Percentiles rank a stretch among this genome's conserved stretches.
Evolutionary conservation across 2,797 vertebrate species (phyloP).

Genomic region (Dicrostonyx torquatus): DNA sequence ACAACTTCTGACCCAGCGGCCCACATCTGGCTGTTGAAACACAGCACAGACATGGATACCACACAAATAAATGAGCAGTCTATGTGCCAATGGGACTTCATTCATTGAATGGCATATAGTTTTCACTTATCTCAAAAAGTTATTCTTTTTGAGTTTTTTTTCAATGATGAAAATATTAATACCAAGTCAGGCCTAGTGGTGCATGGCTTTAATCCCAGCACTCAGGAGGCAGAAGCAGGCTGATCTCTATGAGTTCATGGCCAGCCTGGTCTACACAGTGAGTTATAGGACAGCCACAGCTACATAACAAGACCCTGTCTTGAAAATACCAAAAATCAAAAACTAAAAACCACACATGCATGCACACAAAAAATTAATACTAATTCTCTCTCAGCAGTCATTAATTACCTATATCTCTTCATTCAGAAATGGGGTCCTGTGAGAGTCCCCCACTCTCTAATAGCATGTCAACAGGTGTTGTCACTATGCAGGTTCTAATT

Average conservation of each 20-base stretch:
- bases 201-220: neutral
- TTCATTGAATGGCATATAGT: neutral
- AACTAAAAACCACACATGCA: neutral
- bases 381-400: neutral
- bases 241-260: neutral
- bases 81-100: neutral
- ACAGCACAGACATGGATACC: neutral
- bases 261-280: neutral
- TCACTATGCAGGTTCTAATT: neutral
- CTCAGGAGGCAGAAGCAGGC: neutral
- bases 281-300: neutral
- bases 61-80: neutral
- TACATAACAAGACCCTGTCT: neutral
- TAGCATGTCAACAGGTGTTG: neutral
- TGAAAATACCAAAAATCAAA: neutral
- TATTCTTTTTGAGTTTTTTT: neutral
- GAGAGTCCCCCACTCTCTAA: neutral
- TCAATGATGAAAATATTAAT: constrained; percentile 13
- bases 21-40: neutral
- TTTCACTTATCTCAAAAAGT: constrained; percentile 24
- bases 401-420: neutral
- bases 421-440: neutral
- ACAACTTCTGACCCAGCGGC: neutral
- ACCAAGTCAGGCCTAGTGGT: neutral
- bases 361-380: neutral